Base-by-base conservation (phyloP, 2,888 invertebrate species). In the Thymelicus lineola region DNA sequence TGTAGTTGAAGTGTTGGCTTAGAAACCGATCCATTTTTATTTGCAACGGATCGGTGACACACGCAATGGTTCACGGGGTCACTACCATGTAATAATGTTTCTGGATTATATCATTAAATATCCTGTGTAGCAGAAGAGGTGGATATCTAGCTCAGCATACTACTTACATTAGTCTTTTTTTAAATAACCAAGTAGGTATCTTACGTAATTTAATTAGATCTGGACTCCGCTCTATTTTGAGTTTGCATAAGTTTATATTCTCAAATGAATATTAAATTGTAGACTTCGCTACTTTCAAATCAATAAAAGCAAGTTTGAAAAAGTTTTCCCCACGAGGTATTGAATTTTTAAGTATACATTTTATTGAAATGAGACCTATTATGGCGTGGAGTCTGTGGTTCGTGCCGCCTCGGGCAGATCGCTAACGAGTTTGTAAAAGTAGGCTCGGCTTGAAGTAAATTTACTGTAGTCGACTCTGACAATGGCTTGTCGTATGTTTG, bases 301-400 rank as follows among this genome's bases (percentile, higher is more conserved):
- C 35, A 35, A 55, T 50, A 55, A 35, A 55, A 55, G 55, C 28
- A 28, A 55, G 28, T 55, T 28, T 28, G 55, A 55, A 35, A 55
- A 55, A 55, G 28, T 55, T 55, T 35, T 55, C 10, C 55, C 28
- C 28, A 55, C 55, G 55, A 55, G 28, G 55, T 55, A 55, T 55
- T 55, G 55, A 55, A 55, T 55, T 55, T 50, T 17, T 55, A 55
- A 55, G 28, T 55, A 55, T 55, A 55, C 35, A 55, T 55, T 55
- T 55, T 55, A 62, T 62, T 62, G 62, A 62, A 62, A 62, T 62
- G 61, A 62, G 62, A 15, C 9, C 36, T 62, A 62, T 62, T 62
- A 62, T 62, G 36, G 9, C 48, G 20, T 55, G 35, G 55, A 55
- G 55, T 12, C 50, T 35, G 55, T 6, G 55, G 55, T 55, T 35